Evolutionary conservation across 2,797 vertebrate species (phyloP).

Genomic region (Synanceia verrucosa): DNA sequence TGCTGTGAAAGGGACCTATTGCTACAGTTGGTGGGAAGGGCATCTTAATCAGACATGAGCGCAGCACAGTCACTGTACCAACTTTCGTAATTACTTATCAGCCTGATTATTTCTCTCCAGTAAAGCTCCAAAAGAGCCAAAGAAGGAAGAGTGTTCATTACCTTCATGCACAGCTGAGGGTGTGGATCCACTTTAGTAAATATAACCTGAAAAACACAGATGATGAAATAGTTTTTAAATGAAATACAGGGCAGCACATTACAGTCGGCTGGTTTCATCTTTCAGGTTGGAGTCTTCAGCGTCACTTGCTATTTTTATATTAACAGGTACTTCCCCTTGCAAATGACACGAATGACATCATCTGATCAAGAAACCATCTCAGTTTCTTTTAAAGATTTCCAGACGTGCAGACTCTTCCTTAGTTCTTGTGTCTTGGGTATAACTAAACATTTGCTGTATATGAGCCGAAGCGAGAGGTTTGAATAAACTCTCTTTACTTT

Average conservation of each 20-base stretch:
- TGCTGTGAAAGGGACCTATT: no score
- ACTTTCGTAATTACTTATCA: not conserved
- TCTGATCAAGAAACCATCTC: not conserved
- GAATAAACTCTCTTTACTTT: not conserved
- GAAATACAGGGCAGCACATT: not conserved
- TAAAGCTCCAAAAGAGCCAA: not conserved
- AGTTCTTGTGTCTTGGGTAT: not conserved
- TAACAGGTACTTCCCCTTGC: constrained; percentile 21
- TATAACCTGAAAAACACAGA: constrained; percentile 67
- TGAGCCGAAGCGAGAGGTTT: not conserved
- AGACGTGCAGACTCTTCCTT: not conserved
- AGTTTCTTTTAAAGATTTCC: not conserved
- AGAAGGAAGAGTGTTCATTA: constrained; percentile 42
- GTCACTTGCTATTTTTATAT: constrained; percentile 19
- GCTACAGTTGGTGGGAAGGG: not conserved
- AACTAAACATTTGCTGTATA: not conserved
- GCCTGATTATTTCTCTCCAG: not conserved
- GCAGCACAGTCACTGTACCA: not conserved
- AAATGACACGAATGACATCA: not conserved
- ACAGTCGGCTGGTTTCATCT: not conserved
- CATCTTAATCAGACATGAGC: not conserved
- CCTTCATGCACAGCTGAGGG: constrained; percentile 82
- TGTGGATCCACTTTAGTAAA: constrained; percentile 79
- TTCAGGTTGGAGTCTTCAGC: not conserved
- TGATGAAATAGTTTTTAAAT: not conserved